phyloP scores from a whole-genome alignment of 2,797 vertebrate genomes.

The Cynodonichthys magdalenae region DNA sequence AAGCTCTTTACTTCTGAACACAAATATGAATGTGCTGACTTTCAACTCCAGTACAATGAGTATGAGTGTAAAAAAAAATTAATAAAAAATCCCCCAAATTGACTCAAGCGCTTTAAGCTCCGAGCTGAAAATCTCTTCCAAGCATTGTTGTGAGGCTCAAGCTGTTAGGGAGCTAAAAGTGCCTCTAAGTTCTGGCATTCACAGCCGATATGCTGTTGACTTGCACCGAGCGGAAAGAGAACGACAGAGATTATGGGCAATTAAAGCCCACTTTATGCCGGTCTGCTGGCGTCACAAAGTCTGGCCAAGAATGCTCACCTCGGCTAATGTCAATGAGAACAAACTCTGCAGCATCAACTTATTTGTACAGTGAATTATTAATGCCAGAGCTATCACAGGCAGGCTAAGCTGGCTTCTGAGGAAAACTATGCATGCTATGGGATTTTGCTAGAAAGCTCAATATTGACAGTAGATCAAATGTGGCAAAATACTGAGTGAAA shows the following conservation, averaged over 20 bases:
- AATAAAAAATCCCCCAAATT: conserved; percentile 4
- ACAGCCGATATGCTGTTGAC: conserved; percentile 62
- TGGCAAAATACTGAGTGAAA: background rate
- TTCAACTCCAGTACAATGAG: conserved; percentile 24
- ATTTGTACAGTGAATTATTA: conserved; percentile 79
- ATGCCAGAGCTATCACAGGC: conserved; percentile 67
- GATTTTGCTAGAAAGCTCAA: conserved; percentile 31
- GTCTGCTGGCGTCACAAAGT: conserved; percentile 76
- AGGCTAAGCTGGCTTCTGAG: conserved; percentile 44
- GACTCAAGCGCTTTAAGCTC: conserved; percentile 38
- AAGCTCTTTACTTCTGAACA: conserved; percentile 4
- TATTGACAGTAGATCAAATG: conserved; percentile 10
- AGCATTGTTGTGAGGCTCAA: conserved; percentile 33
- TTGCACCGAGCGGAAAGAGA: conserved; percentile 61
- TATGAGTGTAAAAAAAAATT: conserved; percentile 16
- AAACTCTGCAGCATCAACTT: conserved; percentile 74
- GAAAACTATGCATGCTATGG: conserved; percentile 41
- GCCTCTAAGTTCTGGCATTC: conserved; percentile 56
- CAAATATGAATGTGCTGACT: conserved; percentile 11
- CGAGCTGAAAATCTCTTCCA: conserved; percentile 44
- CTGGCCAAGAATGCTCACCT: conserved; percentile 77
- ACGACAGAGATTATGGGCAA: conserved; percentile 72
- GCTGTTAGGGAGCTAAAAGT: conserved; percentile 50
- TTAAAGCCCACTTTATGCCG: conserved; percentile 76
- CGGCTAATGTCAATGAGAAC: conserved; percentile 78